These are phyloP conservation scores for Apteryx owenii DNA, from an alignment of 2,113 vertebrate genomes.

Conservation along the genomic window DNA sequence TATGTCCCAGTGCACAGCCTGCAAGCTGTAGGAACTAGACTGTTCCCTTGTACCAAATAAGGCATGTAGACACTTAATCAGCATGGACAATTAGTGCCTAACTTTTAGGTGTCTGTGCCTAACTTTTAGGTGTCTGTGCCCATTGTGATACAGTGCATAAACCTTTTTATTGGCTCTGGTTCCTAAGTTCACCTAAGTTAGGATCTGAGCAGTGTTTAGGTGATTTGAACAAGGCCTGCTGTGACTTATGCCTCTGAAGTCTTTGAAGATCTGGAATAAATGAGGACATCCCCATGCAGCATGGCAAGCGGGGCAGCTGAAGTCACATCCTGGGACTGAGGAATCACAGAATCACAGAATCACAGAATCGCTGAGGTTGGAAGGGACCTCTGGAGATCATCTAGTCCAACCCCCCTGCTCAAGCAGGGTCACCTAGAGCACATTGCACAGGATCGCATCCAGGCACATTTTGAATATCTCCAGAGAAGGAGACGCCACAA, in stretches of 20 bases:
- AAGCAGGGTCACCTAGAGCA: no score
- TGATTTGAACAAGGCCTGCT: not conserved
- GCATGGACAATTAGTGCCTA: not conserved
- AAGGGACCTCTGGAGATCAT: no score
- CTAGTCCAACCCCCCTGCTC: no score
- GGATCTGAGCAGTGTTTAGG: not conserved
- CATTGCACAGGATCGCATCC: no score
- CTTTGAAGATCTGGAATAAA: not conserved
- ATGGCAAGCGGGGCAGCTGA: not conserved
- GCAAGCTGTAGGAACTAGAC: not conserved
- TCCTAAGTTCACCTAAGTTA: not conserved
- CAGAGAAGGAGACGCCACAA: no score
- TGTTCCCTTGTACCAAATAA: accelerated
- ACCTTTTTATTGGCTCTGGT: not conserved
- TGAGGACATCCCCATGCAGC: not conserved
- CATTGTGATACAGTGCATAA: not conserved
- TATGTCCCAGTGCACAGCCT: accelerated
- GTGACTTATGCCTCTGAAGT: not conserved
- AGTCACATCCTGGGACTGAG: not conserved
- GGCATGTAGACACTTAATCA: not conserved
- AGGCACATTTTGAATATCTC: no score
- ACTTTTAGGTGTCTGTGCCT: not conserved
- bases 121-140: not conserved
- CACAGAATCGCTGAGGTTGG: no score
- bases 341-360: not conserved